phyloP scores from a whole-genome alignment of 2,888 invertebrate genomes.

The Andrena minutula region DNA sequence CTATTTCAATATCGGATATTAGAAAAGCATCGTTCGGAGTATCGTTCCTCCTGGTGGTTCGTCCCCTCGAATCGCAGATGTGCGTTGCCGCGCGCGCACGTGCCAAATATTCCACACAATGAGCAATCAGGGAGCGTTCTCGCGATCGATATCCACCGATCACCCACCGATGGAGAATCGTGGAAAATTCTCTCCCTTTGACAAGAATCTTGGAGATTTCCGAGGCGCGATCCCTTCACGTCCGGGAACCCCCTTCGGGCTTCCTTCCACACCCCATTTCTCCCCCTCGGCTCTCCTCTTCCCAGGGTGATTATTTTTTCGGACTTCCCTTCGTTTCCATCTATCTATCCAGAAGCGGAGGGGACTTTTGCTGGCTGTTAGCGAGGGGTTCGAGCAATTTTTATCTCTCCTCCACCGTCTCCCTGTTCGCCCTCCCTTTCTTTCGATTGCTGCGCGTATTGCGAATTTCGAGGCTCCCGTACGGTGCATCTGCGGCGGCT shows the following conservation, averaged over 20 bases:
- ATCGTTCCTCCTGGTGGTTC: background rate
- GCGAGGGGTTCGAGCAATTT: constrained; percentile 74
- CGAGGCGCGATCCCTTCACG: background rate
- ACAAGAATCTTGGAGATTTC: background rate
- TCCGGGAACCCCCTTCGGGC: background rate
- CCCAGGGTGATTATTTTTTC: constrained; percentile 45
- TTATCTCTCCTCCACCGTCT: constrained; percentile 58
- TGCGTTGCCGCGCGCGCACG: constrained; percentile 13
- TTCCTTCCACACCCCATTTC: background rate
- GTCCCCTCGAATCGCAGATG: constrained; percentile 9
- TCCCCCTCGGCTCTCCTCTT: background rate
- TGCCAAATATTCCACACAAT: constrained; percentile 11
- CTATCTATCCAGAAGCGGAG: constrained; percentile 40
- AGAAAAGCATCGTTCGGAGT: background rate
- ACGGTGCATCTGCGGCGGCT: constrained; percentile 75
- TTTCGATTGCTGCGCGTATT: constrained; percentile 51
- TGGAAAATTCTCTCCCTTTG: constrained; percentile 4
- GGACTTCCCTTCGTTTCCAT: constrained; percentile 48
- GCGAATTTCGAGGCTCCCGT: constrained; percentile 72
- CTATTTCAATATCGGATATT: background rate
- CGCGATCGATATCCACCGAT: background rate
- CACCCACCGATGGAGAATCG: background rate
- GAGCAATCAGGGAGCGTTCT: constrained; percentile 15
- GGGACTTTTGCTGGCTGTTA: constrained; percentile 37
- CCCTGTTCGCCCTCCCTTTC: constrained; percentile 19